phyloP scores from a whole-genome alignment of 2,888 invertebrate genomes.

The Carabus problematicus region DNA sequence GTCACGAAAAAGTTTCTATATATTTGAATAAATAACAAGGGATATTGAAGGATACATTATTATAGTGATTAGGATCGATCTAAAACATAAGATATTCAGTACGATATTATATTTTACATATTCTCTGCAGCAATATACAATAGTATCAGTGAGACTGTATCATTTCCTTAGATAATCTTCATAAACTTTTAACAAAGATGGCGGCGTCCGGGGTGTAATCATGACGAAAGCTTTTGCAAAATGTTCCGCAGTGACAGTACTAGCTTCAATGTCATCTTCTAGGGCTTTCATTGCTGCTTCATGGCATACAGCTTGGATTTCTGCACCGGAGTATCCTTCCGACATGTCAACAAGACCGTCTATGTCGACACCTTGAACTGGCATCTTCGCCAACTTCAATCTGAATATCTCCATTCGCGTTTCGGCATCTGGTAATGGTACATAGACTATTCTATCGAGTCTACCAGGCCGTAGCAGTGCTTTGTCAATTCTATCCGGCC shows the following conservation, averaged over 20 bases:
- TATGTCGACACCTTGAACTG: constrained; percentile 69
- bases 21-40: too few species aligned
- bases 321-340: constrained; percentile 91
- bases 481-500: constrained; percentile 94
- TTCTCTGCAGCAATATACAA: too few species aligned
- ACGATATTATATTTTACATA: too few species aligned
- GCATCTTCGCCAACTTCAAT: constrained; percentile 79
- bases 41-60: too few species aligned
- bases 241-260: constrained; percentile 69
- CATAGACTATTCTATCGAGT: constrained; percentile 90
- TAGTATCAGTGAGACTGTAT: too few species aligned
- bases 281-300: constrained; percentile 89
- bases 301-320: constrained; percentile 87
- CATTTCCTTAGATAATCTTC: constrained; percentile 65
- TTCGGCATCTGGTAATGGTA: constrained; percentile 83
- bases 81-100: too few species aligned
- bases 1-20: too few species aligned
- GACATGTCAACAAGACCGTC: constrained; percentile 67
- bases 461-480: constrained; percentile 91
- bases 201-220: constrained; percentile 79
- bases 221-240: constrained; percentile 75
- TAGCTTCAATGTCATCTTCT: constrained; percentile 74
- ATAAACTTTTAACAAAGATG: constrained; percentile 75
- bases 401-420: constrained; percentile 85
- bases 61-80: too few species aligned